phyloP scores from a whole-genome alignment of 2,113 vertebrate genomes.

The Otocyon megalotis region DNA sequence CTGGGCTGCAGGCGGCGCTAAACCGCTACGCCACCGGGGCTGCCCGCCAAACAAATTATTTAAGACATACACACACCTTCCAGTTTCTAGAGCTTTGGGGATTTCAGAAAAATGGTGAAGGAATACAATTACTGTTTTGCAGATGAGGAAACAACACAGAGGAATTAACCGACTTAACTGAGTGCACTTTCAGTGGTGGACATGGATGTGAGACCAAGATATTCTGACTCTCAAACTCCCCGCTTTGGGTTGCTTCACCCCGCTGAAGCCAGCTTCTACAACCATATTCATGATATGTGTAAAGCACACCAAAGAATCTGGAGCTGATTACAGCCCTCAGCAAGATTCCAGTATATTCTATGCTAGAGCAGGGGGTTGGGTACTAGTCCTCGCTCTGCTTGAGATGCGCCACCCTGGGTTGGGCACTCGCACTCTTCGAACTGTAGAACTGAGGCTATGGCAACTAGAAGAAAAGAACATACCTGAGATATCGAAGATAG shows the following conservation, averaged over 20 bases:
- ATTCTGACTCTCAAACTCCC: background rate
- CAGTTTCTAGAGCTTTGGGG: background rate
- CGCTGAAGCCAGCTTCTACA: background rate
- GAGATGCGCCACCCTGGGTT: background rate
- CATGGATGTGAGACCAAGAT: background rate
- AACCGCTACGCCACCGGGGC: no score
- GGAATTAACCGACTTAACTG: background rate
- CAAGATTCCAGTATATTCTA: background rate
- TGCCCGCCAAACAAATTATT: background rate
- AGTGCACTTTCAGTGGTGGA: background rate
- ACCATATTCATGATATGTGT: background rate
- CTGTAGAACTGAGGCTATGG: background rate
- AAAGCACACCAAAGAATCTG: background rate
- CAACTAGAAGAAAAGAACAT: background rate
- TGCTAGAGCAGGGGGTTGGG: background rate
- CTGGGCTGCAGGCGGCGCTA: no score
- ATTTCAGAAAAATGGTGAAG: background rate
- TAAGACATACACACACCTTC: background rate
- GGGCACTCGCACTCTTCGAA: background rate
- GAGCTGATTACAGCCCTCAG: background rate
- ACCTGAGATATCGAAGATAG: background rate
- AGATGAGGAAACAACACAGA: background rate
- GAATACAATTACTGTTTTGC: background rate
- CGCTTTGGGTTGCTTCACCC: background rate
- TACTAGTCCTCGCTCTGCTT: background rate